Evolutionary conservation across 1,140 invertebrate genomes (phyloP), one percentile per base, ranked within the genome.

Genomic region (Gerris buenoi): DNA sequence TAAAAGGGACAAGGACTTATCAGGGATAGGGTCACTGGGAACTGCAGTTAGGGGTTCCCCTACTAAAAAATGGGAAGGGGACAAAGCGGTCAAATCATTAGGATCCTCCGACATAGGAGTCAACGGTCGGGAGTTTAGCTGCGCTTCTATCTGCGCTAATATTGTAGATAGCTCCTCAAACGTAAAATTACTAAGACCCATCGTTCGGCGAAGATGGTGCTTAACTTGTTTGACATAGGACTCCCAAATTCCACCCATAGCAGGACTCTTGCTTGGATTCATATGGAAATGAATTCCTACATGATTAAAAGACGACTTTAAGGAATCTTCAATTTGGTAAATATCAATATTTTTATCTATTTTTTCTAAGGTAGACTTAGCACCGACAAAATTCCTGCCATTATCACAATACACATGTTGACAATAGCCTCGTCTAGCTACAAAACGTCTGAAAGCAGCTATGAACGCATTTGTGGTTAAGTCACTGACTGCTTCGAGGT

Each of bases 221-320:
- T 80, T 80, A 10, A 74, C 69, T 18, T 70, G 70, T 70, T 76
- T 77, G 0, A 81, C 73, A 0, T 69, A 75, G 1, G 73, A 70
- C 70, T 81, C 79, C 73, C 77, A 79, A 23, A 78, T 27, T n/a
- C 76, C 78, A 18, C 78, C 78, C 65, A 80, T 77, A 72, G 79
- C 75, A 1, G 76, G 74, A 14, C 75, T 72, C 14, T 60, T 22
- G 23, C 79, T 74, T 0, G 79, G 78, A 66, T 76, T 78, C 67
- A 80, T 79, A 33, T 77, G 65, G 77, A 79, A 81, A 3, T 60
- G 15, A 5, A 60, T 60, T 14, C 23, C 58, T 14, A 22, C 15
- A 60, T 22, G 15, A 5, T 10, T 13, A 25, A 25, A 15, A 5
- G 15, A 22, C 10, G 58, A 22, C 10, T 3, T 60, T 60, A 60